Base-by-base conservation (phyloP, 2,888 invertebrate genomes). In the Agonopterix alstromeriana region DNA sequence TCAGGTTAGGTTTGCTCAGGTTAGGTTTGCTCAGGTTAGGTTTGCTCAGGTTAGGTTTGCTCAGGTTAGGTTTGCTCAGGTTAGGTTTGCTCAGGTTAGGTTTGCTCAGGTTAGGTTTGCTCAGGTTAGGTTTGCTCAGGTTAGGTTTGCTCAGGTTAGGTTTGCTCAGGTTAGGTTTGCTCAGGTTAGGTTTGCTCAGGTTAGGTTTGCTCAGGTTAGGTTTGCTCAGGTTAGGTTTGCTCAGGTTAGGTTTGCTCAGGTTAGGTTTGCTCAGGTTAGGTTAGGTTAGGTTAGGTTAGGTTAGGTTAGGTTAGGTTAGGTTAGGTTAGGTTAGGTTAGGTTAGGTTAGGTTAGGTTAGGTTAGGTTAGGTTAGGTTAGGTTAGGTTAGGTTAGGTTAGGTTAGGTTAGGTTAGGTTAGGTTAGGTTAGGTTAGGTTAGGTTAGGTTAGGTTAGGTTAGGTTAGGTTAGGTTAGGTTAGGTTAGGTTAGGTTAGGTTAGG, bases 281-380 rank as follows among this genome's bases (percentile, higher is more conserved):
- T 53, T 53, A 53, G 53, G 56, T 56, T 56, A 53, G 56, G 56
- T 54, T 54, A 53, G 56, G 56, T 56, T 56, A 52, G 53, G 55
- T 57, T 57, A 57, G 56, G 55, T 55, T 55, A 56, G 57, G 57
- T 60, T 60, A 57, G 60, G 60, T 60, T 60, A 57, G 57, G 59
- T 60, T 57, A 57, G 58, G 58, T 58, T 60, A 56, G 54, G 57
- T 60, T 57, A 57, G 52, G 55, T 53, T 55, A 52, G 55, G 55
- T 52, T 57, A 45, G 47, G 44, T 47, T 47, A 45, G 44, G 50
- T 47, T 47, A 50, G 48, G 48, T 48, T 48, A 48, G 48, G 48
- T 48, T 48, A 48, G 45, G 48, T 48, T 48, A 50, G 48, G 48
- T 48, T 48, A 50, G 47, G 50, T 48, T 45, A 42, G 45, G 47